These are phyloP conservation scores for Epinotia ramella DNA, from an alignment of 2,888 invertebrate genomes.

Conservation along the genomic window DNA sequence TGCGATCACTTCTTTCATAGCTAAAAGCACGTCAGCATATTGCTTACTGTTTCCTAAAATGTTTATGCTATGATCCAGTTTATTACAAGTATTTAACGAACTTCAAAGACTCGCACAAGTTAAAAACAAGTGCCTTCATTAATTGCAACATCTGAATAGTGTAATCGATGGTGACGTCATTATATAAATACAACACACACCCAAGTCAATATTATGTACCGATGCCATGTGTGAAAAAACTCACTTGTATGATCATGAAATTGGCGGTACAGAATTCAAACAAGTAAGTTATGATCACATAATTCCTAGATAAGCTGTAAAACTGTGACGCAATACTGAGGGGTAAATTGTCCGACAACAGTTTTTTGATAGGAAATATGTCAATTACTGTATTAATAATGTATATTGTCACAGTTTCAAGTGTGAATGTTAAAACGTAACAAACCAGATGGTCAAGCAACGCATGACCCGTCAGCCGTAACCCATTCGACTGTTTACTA, in stretches of 20 bases:
- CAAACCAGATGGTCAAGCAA: slow-evolving; percentile 80
- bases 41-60: too few relatives aligned
- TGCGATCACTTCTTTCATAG: too few relatives aligned
- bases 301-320: slow-evolving; percentile 54
- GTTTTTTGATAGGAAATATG: not conserved
- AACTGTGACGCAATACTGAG: slow-evolving; percentile 42
- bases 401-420: slow-evolving; percentile 30
- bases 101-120: too few relatives aligned
- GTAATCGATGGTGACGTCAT: slow-evolving; percentile 5
- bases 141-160: not conserved
- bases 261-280: slow-evolving; percentile 37
- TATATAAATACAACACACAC: not conserved
- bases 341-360: not conserved
- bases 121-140: not conserved
- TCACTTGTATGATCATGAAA: slow-evolving; percentile 20
- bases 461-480: slow-evolving; percentile 71
- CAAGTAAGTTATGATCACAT: slow-evolving; percentile 55
- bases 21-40: too few relatives aligned
- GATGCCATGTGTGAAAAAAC: slow-evolving; percentile 8
- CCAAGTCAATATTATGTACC: not conserved
- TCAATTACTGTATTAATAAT: not conserved
- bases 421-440: slow-evolving; percentile 61
- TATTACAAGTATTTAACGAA: too few relatives aligned
- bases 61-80: too few relatives aligned
- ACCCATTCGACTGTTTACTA: slow-evolving; percentile 67